Conservation (phyloP, 2,113 vertebrate genomes). For the Pheucticus melanocephalus region DNA sequence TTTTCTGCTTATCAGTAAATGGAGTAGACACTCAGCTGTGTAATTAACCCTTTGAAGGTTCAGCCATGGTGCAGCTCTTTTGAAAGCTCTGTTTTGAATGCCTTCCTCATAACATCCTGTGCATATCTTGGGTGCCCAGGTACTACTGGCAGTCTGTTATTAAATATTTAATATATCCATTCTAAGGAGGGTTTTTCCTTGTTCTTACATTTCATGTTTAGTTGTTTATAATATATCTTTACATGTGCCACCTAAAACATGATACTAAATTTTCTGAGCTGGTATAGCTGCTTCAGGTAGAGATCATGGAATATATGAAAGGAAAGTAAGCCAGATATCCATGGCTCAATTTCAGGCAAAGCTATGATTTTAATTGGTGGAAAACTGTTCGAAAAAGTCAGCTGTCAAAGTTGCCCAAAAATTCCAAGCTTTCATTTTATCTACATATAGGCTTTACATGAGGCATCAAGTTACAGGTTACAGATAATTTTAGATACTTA, state of each 20-base stretch:
- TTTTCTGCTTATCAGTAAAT: slow-evolving; percentile 60
- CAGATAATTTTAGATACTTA: background rate
- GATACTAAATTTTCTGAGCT: background rate
- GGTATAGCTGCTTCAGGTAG: background rate
- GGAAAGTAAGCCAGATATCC: background rate
- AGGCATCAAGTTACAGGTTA: background rate
- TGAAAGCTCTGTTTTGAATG: background rate
- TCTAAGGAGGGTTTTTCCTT: background rate
- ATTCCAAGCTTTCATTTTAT: background rate
- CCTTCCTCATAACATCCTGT: background rate
- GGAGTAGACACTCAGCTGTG: slow-evolving; percentile 24
- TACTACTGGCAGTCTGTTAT: background rate
- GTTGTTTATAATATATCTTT: background rate
- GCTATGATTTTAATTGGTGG: background rate
- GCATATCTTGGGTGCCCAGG: background rate
- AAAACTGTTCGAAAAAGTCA: background rate
- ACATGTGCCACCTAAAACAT: background rate
- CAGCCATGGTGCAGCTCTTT: background rate
- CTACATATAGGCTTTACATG: background rate
- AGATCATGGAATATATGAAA: background rate
- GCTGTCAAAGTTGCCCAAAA: background rate
- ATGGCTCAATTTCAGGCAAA: background rate
- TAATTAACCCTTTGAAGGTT: slow-evolving; percentile 64
- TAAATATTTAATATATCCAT: background rate
- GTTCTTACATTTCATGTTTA: background rate